Percentiles rank a stretch among this genome's conserved stretches.
Conservation (phyloP, 1,140 invertebrate genomes). For the Drosophila sechellia region DNA sequence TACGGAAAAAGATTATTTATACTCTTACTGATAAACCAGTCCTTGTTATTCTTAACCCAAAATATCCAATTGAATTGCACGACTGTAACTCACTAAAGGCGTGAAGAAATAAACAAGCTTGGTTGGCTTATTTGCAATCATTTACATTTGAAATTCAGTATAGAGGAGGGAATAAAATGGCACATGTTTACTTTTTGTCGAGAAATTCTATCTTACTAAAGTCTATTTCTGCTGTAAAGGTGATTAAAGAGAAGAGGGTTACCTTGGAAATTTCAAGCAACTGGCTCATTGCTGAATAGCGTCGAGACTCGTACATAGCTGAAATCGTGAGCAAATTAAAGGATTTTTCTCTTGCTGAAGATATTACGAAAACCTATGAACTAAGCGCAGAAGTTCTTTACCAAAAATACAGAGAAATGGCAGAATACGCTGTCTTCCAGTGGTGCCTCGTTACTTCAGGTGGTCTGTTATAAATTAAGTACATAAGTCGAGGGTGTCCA, state of each 20-base stretch:
- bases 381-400: background rate
- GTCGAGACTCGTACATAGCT: too few relatives aligned
- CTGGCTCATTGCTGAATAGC: background rate
- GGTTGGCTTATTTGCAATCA: background rate
- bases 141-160: background rate
- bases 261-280: constrained; percentile 40
- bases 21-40: too few relatives aligned
- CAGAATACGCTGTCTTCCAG: too few relatives aligned
- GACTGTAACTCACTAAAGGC: constrained; percentile 32
- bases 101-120: constrained; percentile 23
- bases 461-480: background rate
- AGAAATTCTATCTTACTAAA: too few relatives aligned
- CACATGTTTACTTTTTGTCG: too few relatives aligned
- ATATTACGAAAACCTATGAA: background rate
- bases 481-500: too few relatives aligned
- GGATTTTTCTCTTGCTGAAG: background rate
- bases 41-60: too few relatives aligned
- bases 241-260: constrained; percentile 18
- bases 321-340: too few relatives aligned
- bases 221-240: background rate
- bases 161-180: too few relatives aligned
- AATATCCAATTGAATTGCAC: too few relatives aligned
- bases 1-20: too few relatives aligned
- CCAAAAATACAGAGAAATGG: background rate
- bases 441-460: background rate